phyloP scores from a whole-genome alignment of 2,888 invertebrate genomes.

The Leptura quadrifasciata region DNA sequence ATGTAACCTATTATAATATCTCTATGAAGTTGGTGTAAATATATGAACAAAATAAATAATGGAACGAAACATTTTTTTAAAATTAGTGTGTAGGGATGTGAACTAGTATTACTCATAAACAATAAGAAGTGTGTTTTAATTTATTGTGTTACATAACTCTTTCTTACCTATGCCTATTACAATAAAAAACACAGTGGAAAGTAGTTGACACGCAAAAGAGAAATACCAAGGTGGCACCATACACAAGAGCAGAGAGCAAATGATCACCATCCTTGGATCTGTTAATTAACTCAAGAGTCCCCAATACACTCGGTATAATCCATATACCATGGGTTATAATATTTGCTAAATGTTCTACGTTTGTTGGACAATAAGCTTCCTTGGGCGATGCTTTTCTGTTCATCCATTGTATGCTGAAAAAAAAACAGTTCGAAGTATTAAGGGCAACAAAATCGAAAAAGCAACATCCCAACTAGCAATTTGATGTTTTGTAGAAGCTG shows the following conservation, averaged over 20 bases:
- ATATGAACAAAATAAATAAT: too few species aligned
- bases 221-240: constrained; percentile 89
- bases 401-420: constrained; percentile 81
- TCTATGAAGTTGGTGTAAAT: too few species aligned
- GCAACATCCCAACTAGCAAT: too few species aligned
- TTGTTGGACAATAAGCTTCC: constrained; percentile 90
- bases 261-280: constrained; percentile 86
- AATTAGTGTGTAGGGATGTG: too few species aligned
- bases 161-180: constrained; percentile 77
- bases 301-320: constrained; percentile 90
- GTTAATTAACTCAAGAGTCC: constrained; percentile 83
- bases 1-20: too few species aligned
- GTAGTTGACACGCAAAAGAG: constrained; percentile 92
- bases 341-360: constrained; percentile 93
- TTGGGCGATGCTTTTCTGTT: constrained; percentile 84
- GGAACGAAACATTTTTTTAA: too few species aligned
- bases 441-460: too few species aligned
- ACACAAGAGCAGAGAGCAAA: constrained; percentile 87
- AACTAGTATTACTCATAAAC: background rate
- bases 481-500: too few species aligned
- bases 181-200: constrained; percentile 92
- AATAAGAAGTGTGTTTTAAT: background rate
- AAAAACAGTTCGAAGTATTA: background rate
- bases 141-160: background rate
- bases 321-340: constrained; percentile 93